Evolutionary conservation across 2,797 vertebrate species (phyloP), one percentile per base, ranked within the genome.

Genomic region (Phataginus tricuspis): DNA sequence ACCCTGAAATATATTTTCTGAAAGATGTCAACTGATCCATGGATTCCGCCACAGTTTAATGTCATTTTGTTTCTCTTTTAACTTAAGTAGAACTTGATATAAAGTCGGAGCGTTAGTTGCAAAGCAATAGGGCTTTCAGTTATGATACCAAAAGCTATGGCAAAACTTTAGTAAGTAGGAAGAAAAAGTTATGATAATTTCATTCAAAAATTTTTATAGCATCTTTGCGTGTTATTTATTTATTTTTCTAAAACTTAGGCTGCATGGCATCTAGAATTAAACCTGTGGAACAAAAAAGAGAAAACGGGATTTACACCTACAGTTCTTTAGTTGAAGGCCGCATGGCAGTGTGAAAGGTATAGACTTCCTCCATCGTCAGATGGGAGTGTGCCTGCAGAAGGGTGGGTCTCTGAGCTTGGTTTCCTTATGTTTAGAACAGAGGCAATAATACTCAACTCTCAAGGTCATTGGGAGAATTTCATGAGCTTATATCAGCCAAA

Each of bases 261-360:
- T 39, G n/a, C 9, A 29, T 6, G 74, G 9, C 31, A 78, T 78
- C 14, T 69, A 91, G 68, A 94, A 64, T 90, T 92, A 90, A 85
- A 51, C 4, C 21, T 34, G 4, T 31, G 21, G 29, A 37, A 51
- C 2, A 83, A 55, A 53, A 53, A 53, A 39, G 1, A 49, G 7
- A 84, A 27, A 68, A 4, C 0, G 49, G 49, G 7, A 27, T 39
- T 72, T 87, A 21, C 27, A 18, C 21, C 7, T 16, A 18, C 53
- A 86, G 74, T 84, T 49, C 49, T 85, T 94, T 94, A 57, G 42
- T 23, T 34, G 66, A 37, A 23, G 39, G 71, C 14, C 39, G 69
- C 19, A 27, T 15, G 13, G 16, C 10, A 4, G 39, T 77, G 23
- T 37, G 53, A 64, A 53, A 39, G 16, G 2, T 31, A 31, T 4